Percentiles rank a stretch among this genome's conserved stretches.
Conservation (phyloP, 2,113 vertebrate species). For the Paramormyrops kingsleyae region DNA sequence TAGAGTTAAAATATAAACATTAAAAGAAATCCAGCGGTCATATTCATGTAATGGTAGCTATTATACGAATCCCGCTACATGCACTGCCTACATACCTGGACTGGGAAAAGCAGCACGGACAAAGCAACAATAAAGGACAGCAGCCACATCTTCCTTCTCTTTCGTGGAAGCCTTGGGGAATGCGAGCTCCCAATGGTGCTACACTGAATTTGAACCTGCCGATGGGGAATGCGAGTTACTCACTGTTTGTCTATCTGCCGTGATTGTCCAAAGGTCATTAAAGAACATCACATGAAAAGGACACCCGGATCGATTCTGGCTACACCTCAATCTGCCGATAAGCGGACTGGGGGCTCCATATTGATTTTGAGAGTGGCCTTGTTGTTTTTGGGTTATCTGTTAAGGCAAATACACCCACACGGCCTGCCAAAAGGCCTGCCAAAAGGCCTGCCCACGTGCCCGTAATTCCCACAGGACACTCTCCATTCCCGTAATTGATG, state of each 20-base stretch:
- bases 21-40: background rate
- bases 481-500: background rate
- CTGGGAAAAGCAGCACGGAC: constrained; percentile 9
- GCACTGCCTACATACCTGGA: background rate
- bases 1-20: background rate
- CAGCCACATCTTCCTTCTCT: constrained; percentile 39
- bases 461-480: background rate
- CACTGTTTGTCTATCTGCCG: constrained; percentile 19
- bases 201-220: constrained; percentile 25
- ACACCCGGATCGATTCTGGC: background rate
- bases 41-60: background rate
- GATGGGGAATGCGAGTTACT: constrained; percentile 6
- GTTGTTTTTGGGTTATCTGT: background rate
- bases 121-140: constrained; percentile 28
- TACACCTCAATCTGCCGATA: background rate
- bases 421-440: background rate
- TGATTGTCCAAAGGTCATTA: constrained; percentile 7
- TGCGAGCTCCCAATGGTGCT: constrained; percentile 10
- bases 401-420: constrained; percentile 3
- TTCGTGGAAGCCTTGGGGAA: constrained; percentile 23
- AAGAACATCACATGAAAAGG: constrained; percentile 6
- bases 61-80: background rate
- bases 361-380: background rate
- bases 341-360: background rate
- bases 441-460: background rate